Percentiles rank a stretch among this genome's conserved stretches.
Evolutionary conservation across 2,797 vertebrate genomes (phyloP).

Genomic region (Champsocephalus esox): DNA sequence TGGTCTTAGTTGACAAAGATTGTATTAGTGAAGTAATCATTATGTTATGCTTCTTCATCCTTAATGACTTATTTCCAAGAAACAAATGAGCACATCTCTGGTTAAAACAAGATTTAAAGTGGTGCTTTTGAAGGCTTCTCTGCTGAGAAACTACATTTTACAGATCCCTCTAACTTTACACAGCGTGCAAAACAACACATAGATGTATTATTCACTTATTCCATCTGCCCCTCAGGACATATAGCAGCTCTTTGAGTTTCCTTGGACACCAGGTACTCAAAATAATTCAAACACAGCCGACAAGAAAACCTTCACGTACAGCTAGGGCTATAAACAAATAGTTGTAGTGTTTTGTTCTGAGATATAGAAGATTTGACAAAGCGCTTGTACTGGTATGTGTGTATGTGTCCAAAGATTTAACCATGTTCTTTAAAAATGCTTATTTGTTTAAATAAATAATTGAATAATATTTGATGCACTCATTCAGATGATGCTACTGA

Average conservation of each 20-base stretch:
- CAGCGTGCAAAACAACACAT: too few relatives aligned
- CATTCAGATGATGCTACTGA: background rate
- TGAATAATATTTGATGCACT: background rate
- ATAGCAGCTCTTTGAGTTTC: slow-evolving; percentile 8
- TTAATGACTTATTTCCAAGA: too few relatives aligned
- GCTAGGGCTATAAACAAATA: background rate
- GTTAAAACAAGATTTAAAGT: too few relatives aligned
- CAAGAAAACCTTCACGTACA: background rate
- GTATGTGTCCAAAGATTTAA: background rate
- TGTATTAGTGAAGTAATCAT: too few relatives aligned
- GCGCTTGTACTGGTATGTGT: background rate
- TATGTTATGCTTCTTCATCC: too few relatives aligned
- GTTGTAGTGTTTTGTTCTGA: background rate
- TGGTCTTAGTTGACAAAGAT: too few relatives aligned
- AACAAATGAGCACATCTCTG: too few relatives aligned
- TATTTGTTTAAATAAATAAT: background rate
- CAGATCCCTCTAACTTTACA: too few relatives aligned
- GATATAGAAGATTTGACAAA: background rate
- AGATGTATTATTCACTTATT: background rate
- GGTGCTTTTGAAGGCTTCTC: too few relatives aligned
- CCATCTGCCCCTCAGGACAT: background rate
- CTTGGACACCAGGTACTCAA: background rate
- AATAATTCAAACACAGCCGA: background rate
- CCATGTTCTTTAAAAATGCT: background rate
- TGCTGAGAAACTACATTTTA: too few relatives aligned